Evolutionary conservation across 2,797 vertebrate genomes (phyloP), one percentile per base, ranked within the genome.

Genomic region (Gymnocypris eckloni): DNA sequence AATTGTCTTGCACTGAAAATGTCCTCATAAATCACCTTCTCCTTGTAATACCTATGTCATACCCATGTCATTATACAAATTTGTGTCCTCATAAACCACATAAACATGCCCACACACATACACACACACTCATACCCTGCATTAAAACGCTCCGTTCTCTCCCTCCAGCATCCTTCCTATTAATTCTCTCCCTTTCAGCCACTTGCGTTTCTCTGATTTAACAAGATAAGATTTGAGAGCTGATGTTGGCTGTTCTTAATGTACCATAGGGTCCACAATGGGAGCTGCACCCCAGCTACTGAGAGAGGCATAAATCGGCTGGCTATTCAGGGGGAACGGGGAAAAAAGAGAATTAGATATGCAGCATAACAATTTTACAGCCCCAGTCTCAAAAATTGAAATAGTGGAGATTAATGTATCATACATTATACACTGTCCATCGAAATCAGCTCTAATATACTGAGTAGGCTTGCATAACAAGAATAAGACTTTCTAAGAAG

Each of bases 161-260:
- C 82, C 87, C 79, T 83, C 54, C 70, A 86, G 85, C 88, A 83
- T 88, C 78, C 79, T 96, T 94, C 94, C 94, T 94, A 96, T 96
- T 96, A 96, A 96, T 96, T 90, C 96, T 96, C 96, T 96, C 94
- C 95, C 97, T 95, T 96, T 94, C 95, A 96, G 96, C 96, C 93
- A 78, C 83, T 80, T 83, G 84, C 76, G 72, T 90, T 97, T 96
- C 96, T 97, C 96, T 98, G 97, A 97, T 98, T 98, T 97, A 97
- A 97, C 96, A 97, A 97, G 97, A 99, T 99, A 97, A 97, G 96
- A 98, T 97, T 96, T 96, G 96, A 97, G 96, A 96, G 96, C 95
- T 94, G 95, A 97, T 96, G 97, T 96, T 96, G 97, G 95, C 95
- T 93, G 95, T 95, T 97, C 96, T 96, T 97, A 98, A 97, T 97